Evolutionary conservation across 1,140 invertebrate species (phyloP).

Genomic region (Pseudomyrmex pallidus): DNA sequence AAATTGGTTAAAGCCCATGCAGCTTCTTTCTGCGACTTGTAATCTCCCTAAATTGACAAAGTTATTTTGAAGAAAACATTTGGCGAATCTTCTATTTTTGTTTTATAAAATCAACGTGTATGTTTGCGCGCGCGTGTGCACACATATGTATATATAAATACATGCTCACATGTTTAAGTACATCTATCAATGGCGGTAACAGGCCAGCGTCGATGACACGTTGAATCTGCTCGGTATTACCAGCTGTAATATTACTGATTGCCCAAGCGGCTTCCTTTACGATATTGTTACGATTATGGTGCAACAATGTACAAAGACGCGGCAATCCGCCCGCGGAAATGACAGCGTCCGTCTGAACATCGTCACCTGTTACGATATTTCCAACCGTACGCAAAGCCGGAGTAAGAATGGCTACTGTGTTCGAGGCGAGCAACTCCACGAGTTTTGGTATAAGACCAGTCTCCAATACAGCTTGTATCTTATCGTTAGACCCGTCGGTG

Average conservation of each 20-base stretch:
- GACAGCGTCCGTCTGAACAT: slow-evolving; percentile 95
- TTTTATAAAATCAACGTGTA: too few species aligned
- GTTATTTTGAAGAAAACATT: not conserved
- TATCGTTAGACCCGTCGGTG: slow-evolving; percentile 97
- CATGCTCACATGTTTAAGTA: slow-evolving; percentile 87
- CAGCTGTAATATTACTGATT: slow-evolving; percentile 93
- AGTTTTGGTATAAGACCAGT: slow-evolving; percentile 91
- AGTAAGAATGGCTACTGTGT: slow-evolving; percentile 92
- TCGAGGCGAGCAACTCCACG: slow-evolving; percentile 89
- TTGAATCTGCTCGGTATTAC: slow-evolving; percentile 91
- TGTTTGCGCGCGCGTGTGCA: too few species aligned
- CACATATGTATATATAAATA: slow-evolving; percentile 35
- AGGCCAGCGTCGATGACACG: slow-evolving; percentile 90
- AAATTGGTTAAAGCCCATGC: slow-evolving; percentile 93
- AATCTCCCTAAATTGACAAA: slow-evolving; percentile 87
- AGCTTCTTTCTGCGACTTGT: slow-evolving; percentile 92
- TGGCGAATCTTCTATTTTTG: slow-evolving; percentile 83
- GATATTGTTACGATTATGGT: slow-evolving; percentile 89
- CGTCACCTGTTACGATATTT: slow-evolving; percentile 95
- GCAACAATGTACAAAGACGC: slow-evolving; percentile 90
- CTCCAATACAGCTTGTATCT: slow-evolving; percentile 94
- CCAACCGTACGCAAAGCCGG: slow-evolving; percentile 95
- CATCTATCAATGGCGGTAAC: slow-evolving; percentile 89
- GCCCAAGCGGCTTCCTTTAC: slow-evolving; percentile 95
- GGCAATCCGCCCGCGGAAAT: slow-evolving; percentile 92